Evolutionary conservation across 1,140 invertebrate species (phyloP), one percentile per base, ranked within the genome.

Genomic region (Neotoxoptera formosana): DNA sequence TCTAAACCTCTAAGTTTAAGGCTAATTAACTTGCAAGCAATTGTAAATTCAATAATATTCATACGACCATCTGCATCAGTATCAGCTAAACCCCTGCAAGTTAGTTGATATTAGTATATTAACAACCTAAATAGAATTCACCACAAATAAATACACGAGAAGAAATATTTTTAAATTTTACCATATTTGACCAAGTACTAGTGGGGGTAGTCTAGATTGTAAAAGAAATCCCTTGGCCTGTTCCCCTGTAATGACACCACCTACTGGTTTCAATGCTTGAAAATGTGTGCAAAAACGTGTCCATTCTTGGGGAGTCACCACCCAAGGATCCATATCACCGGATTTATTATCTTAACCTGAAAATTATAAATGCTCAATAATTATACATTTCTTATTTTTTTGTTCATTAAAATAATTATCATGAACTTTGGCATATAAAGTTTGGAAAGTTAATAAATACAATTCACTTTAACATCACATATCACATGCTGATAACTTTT

Each of bases 21-120:
- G 95, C 98, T 98, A 89, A 99, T 99, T 86, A 99, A 96, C 96
- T 99, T 99, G 96, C 99, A 99, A 88, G 99, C 99, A 94, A 99
- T 99, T 90, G 98, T 98, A 95, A 99, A 99, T 95, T 99, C 99
- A 95, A 98, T 97, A 88, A 98, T 97, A 95, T 99, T 98, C 97
- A 99, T 98, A 96, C 98, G 98, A 1, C 99, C 99, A 97, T 99
- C 99, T 83, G 97, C 97, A 96, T 99, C 98, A 90, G 98, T 98
- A 95, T 99, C 99, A 34, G 99, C 98, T 84, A 99, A 95, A 86
- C 96, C 96, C 98, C 98, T 98, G 94, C 89, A 96, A 95, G 93
- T 93, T 93, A 83, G 91, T 87, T 21, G 56, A 93, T 92, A 88
- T 81, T 41, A 60, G n/a, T 23, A 93, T 2, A 90, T 45, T 53